phyloP scores from a whole-genome alignment of 2,888 invertebrate genomes.

The Linyphia triangularis region DNA sequence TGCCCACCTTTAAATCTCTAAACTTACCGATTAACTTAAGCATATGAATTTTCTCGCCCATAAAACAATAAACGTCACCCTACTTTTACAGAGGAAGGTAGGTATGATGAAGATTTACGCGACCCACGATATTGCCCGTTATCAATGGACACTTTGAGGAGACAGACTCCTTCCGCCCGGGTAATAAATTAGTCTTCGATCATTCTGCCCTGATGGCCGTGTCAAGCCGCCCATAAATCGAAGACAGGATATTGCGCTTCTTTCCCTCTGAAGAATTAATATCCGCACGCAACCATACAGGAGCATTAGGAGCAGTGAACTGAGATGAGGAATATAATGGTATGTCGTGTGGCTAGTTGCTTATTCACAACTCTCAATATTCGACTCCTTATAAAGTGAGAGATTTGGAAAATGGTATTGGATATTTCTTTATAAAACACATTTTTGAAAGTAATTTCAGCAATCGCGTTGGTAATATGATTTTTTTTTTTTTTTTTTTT shows the following conservation, averaged over 20 bases:
- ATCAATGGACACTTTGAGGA: slow-evolving; percentile 44
- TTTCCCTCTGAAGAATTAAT: slow-evolving; percentile 41
- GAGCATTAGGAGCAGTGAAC: background rate
- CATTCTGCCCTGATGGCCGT: slow-evolving; percentile 34
- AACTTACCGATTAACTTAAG: too few relatives aligned
- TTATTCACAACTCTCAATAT: too few relatives aligned
- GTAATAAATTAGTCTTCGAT: slow-evolving; percentile 69
- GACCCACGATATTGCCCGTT: background rate
- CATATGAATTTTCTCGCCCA: too few relatives aligned
- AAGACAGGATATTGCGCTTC: slow-evolving; percentile 35
- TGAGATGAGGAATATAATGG: background rate
- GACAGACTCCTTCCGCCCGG: slow-evolving; percentile 32
- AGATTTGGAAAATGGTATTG: too few relatives aligned
- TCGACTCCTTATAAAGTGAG: too few relatives aligned
- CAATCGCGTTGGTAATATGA: too few relatives aligned
- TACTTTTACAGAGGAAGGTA: too few relatives aligned
- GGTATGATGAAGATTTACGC: slow-evolving; percentile 23
- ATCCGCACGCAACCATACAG: slow-evolving; percentile 7
- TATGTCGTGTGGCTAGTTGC: background rate
- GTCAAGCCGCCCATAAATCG: slow-evolving; percentile 56
- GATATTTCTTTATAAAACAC: too few relatives aligned
- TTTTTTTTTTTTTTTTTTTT: too few relatives aligned
- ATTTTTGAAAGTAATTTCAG: too few relatives aligned
- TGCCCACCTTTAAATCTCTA: too few relatives aligned
- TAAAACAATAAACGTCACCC: too few relatives aligned